phyloP scores from a whole-genome alignment of 2,888 invertebrate species.

The Pemphredon lugubris region DNA sequence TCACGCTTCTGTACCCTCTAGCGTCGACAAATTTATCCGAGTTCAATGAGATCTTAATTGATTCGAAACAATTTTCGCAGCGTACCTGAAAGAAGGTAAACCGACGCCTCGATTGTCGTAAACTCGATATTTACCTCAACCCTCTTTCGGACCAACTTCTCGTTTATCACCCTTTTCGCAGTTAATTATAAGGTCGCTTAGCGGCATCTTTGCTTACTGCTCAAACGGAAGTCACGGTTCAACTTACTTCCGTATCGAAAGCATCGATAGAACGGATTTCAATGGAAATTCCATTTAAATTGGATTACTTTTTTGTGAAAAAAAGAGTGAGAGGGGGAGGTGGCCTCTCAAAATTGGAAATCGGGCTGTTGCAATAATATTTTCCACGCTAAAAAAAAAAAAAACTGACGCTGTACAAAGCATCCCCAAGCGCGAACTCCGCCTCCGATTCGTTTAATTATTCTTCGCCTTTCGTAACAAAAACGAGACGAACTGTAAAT shows the following conservation, averaged over 20 bases:
- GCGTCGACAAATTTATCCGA: too few species aligned
- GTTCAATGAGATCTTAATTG: too few species aligned
- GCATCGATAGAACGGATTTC: slow-evolving; percentile 20
- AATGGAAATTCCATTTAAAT: slow-evolving; percentile 27
- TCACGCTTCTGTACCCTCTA: too few species aligned
- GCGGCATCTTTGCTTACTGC: neutral
- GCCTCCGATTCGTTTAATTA: slow-evolving; percentile 8
- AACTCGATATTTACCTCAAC: neutral
- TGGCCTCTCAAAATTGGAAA: slow-evolving; percentile 26
- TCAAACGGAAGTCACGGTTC: neutral
- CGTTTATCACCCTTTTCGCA: neutral
- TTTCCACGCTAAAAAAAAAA: neutral
- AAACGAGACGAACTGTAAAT: neutral
- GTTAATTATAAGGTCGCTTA: slow-evolving; percentile 13
- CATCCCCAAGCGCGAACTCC: neutral
- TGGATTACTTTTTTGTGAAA: neutral
- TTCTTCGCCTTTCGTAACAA: neutral
- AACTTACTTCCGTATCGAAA: neutral
- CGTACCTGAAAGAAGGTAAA: neutral
- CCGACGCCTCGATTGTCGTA: neutral
- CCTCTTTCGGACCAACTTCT: neutral
- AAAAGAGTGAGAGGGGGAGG: neutral
- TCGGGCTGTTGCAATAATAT: slow-evolving; percentile 24
- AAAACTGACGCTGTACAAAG: neutral
- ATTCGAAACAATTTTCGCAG: too few species aligned